These are phyloP conservation scores for Mongoloraphidia duomilia DNA, from an alignment of 2,888 invertebrate genomes.

Conservation along the genomic window DNA sequence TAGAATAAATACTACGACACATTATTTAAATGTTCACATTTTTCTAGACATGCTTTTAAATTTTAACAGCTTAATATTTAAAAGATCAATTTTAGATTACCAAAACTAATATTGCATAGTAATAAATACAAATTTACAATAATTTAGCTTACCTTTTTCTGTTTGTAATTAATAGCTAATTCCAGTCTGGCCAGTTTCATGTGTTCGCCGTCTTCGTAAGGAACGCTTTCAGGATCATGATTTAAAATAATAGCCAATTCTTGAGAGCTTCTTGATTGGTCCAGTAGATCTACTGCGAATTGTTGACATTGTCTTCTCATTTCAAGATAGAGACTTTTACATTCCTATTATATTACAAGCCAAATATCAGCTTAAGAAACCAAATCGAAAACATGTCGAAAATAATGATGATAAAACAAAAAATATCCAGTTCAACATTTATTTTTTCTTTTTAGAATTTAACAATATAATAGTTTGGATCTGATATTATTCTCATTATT, in stretches of 20 bases:
- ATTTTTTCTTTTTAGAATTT: no score
- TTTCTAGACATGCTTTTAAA: no score
- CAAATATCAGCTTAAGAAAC: not conserved
- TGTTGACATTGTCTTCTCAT: constrained; percentile 75
- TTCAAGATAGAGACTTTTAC: constrained; percentile 77
- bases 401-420: not conserved
- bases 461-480: no score
- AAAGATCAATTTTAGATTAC: not conserved
- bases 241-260: constrained; percentile 90
- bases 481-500: not conserved
- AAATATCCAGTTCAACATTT: no score
- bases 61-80: no score
- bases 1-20: no score
- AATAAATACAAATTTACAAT: not conserved
- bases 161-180: constrained; percentile 83
- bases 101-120: no score
- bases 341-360: constrained; percentile 43
- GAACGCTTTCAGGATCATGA: constrained; percentile 63
- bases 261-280: constrained; percentile 81
- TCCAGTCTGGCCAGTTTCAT: constrained; percentile 78
- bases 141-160: constrained; percentile 63
- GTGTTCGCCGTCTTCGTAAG: constrained; percentile 63
- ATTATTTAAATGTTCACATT: no score
- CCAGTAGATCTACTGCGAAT: constrained; percentile 81
- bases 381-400: not conserved